Evolutionary conservation across 2,797 vertebrate species (phyloP), one percentile per base, ranked within the genome.

Genomic region (Benthosema pterotum): DNA sequence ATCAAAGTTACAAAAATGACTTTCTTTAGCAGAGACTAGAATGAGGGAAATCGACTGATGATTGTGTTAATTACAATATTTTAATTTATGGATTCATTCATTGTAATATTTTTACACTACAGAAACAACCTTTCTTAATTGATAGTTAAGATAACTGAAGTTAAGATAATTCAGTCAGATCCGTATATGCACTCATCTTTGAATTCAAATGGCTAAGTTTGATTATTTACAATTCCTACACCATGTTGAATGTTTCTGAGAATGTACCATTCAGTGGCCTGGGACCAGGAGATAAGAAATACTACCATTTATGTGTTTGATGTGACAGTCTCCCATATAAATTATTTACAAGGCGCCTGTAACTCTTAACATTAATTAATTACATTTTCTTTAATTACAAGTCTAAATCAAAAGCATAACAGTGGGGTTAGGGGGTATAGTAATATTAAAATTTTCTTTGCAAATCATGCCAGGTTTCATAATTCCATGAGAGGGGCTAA

Each of bases 1-100:
- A 85, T 63, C 67, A 88, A 64, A 83, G 70, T 67, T 53, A n/a
- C 72, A 85, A 19, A 32, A 60, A 77, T 63, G 15, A 19, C 32
- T 38, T 38, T 38, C 48, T 59, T 59, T 65, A 18, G 65, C 71
- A 46, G 15, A 11, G 46, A 45, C 42, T 52, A 62, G 54, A 63
- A 63, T 42, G 19, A 19, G 13, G 52, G 16, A 46, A 15, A 38
- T 19, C 48, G 15, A 67, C 65, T 77, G 63, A 75, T 74, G 65
- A 46, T 68, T 65, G 51, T 72, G 15, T 25, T 49, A 71, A 49
- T 50, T 47, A 46, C 2, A 45, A 63, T 38, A 47, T 71, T 70
- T 56, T 60, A 17, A 68, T 74, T 74, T 64, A 42, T 62, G 55
- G n/a, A 72, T 74, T 63, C 14, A 72, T 74, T 63, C 42, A 53